phyloP scores from a whole-genome alignment of 2,888 invertebrate genomes.

The Schrankia costaestrigalis region DNA sequence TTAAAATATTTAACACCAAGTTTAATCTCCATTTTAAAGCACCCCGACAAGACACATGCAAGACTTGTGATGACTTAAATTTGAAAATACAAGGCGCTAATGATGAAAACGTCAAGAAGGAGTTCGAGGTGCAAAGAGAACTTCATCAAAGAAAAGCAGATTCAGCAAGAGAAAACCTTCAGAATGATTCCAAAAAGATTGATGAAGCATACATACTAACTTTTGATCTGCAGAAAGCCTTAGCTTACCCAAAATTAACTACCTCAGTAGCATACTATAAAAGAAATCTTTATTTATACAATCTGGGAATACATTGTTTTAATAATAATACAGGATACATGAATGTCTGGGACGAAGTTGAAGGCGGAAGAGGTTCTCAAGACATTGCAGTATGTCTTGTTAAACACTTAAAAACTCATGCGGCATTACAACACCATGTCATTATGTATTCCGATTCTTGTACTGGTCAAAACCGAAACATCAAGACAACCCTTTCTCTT shows the following conservation, averaged over 20 bases:
- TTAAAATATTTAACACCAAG: constrained; percentile 14
- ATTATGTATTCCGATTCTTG: constrained; percentile 37
- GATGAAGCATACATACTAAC: constrained; percentile 14
- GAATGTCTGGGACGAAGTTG: constrained; percentile 30
- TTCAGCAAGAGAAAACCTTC: constrained; percentile 21
- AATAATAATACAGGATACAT: constrained; percentile 24
- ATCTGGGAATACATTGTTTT: constrained; percentile 6
- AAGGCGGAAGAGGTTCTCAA: constrained; percentile 32
- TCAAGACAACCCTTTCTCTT: constrained; percentile 29
- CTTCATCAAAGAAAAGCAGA: constrained; percentile 22
- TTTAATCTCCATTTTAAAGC: constrained; percentile 19
- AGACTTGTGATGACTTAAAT: constrained; percentile 16
- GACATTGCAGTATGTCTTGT: constrained; percentile 33
- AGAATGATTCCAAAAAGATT: constrained; percentile 18
- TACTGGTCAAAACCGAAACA: constrained; percentile 32
- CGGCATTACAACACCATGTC: constrained; percentile 25
- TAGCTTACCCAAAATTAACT: constrained; percentile 28
- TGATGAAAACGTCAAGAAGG: constrained; percentile 13
- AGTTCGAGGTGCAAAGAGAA: constrained; percentile 9
- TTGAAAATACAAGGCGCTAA: constrained; percentile 15
- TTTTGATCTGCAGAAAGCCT: constrained; percentile 26
- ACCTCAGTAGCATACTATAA: constrained; percentile 35
- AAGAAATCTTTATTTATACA: constrained; percentile 35
- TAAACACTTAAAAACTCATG: constrained; percentile 14
- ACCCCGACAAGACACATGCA: constrained; percentile 16